Evolutionary conservation across 1,140 invertebrate genomes (phyloP).

Genomic region (Neodiprion pinetum): DNA sequence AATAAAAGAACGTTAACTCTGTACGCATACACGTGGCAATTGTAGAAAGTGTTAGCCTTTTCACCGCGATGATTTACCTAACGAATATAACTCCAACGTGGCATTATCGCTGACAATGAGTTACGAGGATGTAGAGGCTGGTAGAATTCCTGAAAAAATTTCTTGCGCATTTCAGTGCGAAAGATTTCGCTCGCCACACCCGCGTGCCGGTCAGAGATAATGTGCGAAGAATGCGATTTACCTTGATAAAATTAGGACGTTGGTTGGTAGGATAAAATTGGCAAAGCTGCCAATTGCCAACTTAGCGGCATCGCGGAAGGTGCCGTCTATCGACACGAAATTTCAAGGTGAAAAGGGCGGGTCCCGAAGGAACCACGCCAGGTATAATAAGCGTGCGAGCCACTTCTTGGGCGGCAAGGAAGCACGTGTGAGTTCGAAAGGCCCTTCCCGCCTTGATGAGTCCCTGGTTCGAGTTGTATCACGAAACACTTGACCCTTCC

Average conservation of each 20-base stretch:
- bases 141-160: neutral
- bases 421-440: neutral
- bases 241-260: too few species aligned
- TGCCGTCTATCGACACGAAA: neutral
- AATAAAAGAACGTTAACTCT: too few species aligned
- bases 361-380: neutral
- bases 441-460: conserved; percentile 14
- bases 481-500: conserved; percentile 42
- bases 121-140: neutral
- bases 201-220: neutral
- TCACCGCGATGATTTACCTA: neutral
- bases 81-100: neutral
- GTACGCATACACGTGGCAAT: too few species aligned
- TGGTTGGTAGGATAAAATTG: neutral
- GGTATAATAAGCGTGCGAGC: neutral
- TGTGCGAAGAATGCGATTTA: neutral
- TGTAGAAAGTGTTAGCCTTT: too few species aligned
- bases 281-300: too few species aligned
- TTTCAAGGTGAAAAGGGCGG: neutral
- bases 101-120: neutral
- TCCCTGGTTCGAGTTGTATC: conserved; percentile 39
- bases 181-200: neutral
- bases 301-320: too few species aligned
- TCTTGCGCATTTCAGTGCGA: neutral
- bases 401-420: neutral